These are phyloP conservation scores for Parelbella ahira DNA, from an alignment of 2,888 invertebrate genomes.

Conservation along the genomic window DNA sequence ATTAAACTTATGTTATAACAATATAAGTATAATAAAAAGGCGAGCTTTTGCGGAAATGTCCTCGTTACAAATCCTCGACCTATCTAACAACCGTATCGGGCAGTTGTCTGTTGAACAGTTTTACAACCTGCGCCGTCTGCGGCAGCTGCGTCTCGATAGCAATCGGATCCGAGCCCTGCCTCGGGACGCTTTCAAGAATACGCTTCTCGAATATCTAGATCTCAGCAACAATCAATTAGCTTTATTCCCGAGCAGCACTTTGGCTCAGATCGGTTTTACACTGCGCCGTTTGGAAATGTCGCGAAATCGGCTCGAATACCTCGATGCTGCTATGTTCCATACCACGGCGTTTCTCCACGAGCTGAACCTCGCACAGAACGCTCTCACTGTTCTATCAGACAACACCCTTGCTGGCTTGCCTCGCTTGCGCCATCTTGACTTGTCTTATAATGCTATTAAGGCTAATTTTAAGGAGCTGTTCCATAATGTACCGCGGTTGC, in stretches of 20 bases:
- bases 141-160: slow-evolving; percentile 83
- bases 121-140: slow-evolving; percentile 81
- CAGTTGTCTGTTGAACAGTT: slow-evolving; percentile 54
- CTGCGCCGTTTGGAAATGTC: slow-evolving; percentile 86
- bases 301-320: slow-evolving; percentile 87
- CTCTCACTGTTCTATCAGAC: slow-evolving; percentile 88
- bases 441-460: slow-evolving; percentile 87
- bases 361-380: slow-evolving; percentile 86
- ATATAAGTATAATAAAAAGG: slow-evolving; percentile 82
- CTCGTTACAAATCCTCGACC: slow-evolving; percentile 47
- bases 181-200: slow-evolving; percentile 86
- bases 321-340: slow-evolving; percentile 89
- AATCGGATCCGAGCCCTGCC: slow-evolving; percentile 86
- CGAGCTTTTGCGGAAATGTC: slow-evolving; percentile 82
- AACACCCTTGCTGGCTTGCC: slow-evolving; percentile 89
- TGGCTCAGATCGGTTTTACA: slow-evolving; percentile 87
- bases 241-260: slow-evolving; percentile 85
- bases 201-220: slow-evolving; percentile 87
- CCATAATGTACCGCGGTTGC: slow-evolving; percentile 86
- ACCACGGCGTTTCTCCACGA: slow-evolving; percentile 84
- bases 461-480: slow-evolving; percentile 90
- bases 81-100: slow-evolving; percentile 45
- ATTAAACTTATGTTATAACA: slow-evolving; percentile 84
- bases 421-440: slow-evolving; percentile 85
- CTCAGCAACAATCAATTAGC: slow-evolving; percentile 85